Conservation (phyloP, 2,888 invertebrate species). For the Euzetes globulus region DNA sequence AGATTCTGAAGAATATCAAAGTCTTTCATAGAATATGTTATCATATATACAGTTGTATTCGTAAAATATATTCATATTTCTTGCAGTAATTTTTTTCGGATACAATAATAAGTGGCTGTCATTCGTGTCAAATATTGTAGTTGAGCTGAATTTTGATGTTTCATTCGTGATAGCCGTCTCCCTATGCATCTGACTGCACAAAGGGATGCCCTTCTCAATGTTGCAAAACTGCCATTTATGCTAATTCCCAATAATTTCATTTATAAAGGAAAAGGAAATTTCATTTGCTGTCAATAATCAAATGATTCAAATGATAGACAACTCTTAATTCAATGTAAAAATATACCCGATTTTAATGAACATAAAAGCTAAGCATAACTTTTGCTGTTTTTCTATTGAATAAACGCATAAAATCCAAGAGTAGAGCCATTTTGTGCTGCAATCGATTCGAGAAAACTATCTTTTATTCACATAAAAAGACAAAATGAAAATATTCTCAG, state of each 20-base stretch:
- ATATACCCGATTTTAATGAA: background rate
- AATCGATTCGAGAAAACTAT: background rate
- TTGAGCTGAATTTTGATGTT: constrained; percentile 27
- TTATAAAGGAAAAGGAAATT: constrained; percentile 20
- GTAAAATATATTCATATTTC: constrained; percentile 13
- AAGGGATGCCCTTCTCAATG: background rate
- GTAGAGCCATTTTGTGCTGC: background rate
- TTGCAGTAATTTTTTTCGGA: background rate
- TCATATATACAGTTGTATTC: background rate
- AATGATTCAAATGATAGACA: constrained; percentile 24
- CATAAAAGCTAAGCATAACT: background rate
- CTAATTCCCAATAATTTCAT: constrained; percentile 8
- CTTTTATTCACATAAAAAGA: constrained; percentile 4
- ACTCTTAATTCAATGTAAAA: background rate
- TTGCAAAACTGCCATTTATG: constrained; percentile 17
- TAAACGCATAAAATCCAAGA: background rate
- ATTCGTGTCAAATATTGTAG: constrained; percentile 9
- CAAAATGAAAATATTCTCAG: background rate
- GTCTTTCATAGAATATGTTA: no score
- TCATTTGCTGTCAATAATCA: constrained; percentile 22
- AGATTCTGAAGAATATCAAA: background rate
- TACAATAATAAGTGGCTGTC: constrained; percentile 30
- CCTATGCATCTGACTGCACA: background rate
- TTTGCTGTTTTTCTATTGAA: background rate
- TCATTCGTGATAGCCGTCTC: constrained; percentile 15